A percentile compares a stretch with the other conserved stretches of the same genome.
Conservation (phyloP, 2,888 invertebrate genomes). For the Microctonus brassicae region DNA sequence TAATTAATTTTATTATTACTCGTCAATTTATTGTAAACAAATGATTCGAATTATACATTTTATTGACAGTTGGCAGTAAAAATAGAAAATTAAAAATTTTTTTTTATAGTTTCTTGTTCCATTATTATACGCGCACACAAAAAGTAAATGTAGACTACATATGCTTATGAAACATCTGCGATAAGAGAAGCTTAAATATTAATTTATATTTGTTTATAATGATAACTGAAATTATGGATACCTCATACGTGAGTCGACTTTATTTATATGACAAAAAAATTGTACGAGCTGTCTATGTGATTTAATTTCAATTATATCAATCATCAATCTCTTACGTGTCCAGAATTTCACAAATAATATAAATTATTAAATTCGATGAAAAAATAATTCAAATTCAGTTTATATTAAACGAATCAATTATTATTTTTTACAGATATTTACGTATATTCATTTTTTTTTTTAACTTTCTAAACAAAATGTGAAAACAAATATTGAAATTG, state of each 20-base stretch:
- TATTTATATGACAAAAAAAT: background rate
- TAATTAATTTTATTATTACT: background rate
- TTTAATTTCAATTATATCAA: background rate
- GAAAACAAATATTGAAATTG: too few relatives aligned
- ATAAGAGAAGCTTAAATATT: too few relatives aligned
- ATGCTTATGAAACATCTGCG: background rate
- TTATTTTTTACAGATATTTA: conserved; percentile 8
- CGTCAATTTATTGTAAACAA: background rate
- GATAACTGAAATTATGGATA: conserved; percentile 17
- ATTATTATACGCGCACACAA: background rate
- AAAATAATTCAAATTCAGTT: background rate
- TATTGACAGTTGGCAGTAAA: background rate
- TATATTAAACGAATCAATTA: background rate
- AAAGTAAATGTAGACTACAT: background rate
- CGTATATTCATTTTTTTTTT: background rate
- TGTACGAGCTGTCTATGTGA: conserved; percentile 19
- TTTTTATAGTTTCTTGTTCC: background rate
- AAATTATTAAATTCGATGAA: background rate
- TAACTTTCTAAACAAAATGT: conserved; percentile 3
- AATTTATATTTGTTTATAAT: too few relatives aligned
- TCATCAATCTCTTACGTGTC: conserved; percentile 6
- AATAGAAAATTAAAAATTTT: background rate
- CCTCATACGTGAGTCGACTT: background rate
- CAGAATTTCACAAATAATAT: background rate
- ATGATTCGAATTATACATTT: background rate